Evolutionary conservation across 2,888 invertebrate genomes (phyloP), one percentile per base, ranked within the genome.

Genomic region (Melolontha melolontha): DNA sequence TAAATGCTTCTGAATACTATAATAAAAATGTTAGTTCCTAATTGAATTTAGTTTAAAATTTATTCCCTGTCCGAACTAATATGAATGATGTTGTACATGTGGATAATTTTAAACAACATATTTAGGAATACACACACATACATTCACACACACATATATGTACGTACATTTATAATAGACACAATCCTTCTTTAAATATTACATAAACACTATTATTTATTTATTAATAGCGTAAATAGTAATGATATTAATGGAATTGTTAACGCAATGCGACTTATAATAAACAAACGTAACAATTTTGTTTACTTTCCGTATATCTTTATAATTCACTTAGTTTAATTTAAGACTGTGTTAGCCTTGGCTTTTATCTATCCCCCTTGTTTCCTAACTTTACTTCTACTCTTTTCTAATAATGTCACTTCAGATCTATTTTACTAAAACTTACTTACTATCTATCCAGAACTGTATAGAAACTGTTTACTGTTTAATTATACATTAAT

Each of bases 241-340:
- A 59, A 59, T 27, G 41, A 59, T 44, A 44, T 44, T 59, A 59
- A 59, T 59, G 44, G 57, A 59, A 59, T 59, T 44, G 57, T 59
- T 59, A 59, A 40, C 16, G 54, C 40, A 17, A 12, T 54, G 55
- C 22, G 55, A 41, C 16, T 55, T 41, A 40, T 55, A 55, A 55
- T 41, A 55, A 41, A 55, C 55, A 55, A 41, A 42, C 57, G 29
- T 27, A 59, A 59, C 29, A 57, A 57, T 57, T 57, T 57, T 44
- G 57, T 42, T 57, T 57, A 57, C 57, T 57, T 42, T 42, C 57
- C 42, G 40, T 44, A 44, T 59, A 59, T 59, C 57, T 59, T 59
- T 59, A 59, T 59, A 59, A 59, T 59, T 59, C 57, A 59, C 57
- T 27, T 59, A 59, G 57, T 59, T 59, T 47, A 59, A 59, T 59